Base-by-base conservation (phyloP, 2,113 vertebrate genomes). In the Poeciliopsis retropinna region DNA sequence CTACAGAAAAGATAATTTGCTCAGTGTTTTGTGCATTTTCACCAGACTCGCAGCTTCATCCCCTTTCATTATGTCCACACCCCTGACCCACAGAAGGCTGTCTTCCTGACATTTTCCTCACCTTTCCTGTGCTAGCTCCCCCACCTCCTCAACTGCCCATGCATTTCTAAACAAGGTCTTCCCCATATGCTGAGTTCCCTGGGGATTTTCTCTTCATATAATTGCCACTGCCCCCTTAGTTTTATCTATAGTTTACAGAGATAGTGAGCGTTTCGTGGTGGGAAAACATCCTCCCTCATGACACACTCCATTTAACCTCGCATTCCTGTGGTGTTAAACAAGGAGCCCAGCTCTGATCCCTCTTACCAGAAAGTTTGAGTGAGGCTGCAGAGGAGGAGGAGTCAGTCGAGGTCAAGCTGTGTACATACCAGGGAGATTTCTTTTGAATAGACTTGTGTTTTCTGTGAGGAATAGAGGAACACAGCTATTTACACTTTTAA, bases 261-360 rank as follows among this genome's bases (percentile, higher is more conserved):
- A 92, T 81, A 90, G 85, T 6, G 51, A 76, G 39, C 3, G 15
- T 47, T 63, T 66, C 6, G 3, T 79, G 84, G 75, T 80, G 86
- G 78, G 81, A 85, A 27, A 11, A 5, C 69, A 78, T 81, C 80
- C 85, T 79, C 85, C 74, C 88, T 82, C 87, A 73, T 70, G 62
- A 54, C 63, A 69, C 73, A 78, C 72, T 85, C 67, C 66, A 62
- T 57, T 79, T 65, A 76, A 66, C 70, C 74, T 78, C 84, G 87
- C 92, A 94, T 94, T 94, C 92, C 89, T 92, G 90, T 29, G 82
- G 87, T 3, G 80, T 72, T 83, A 70, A 87, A 70, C 9, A 83
- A 86, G 34, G 78, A 92, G 79, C 37, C 60, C 27, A 57, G 25
- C 75, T 70, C 60, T 79, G 78, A 70, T 86, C 66, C 63, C 80